These are phyloP conservation scores for Helicoverpa armigera DNA, from an alignment of 1,140 invertebrate genomes.

Conservation along the genomic window DNA sequence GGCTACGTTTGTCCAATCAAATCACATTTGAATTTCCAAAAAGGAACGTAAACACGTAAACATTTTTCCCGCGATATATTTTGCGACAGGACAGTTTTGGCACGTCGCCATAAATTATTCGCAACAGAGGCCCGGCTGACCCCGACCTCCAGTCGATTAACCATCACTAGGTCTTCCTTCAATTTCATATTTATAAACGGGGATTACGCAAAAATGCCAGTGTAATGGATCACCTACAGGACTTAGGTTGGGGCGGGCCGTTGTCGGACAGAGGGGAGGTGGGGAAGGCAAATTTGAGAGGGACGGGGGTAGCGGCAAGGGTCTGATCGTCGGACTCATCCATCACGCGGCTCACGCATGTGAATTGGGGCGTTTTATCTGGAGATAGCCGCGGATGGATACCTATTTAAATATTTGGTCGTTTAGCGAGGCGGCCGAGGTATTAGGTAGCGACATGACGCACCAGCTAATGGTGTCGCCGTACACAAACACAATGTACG, in stretches of 20 bases:
- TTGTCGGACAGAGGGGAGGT: conserved; percentile 66
- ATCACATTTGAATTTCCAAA: conserved; percentile 31
- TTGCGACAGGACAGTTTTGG: conserved; percentile 56
- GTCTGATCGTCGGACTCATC: conserved; percentile 85
- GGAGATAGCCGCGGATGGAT: conserved; percentile 81
- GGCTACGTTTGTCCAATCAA: conserved; percentile 49
- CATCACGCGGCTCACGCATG: conserved; percentile 85
- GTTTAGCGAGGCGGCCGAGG: conserved; percentile 66
- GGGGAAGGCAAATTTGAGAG: conserved; percentile 79
- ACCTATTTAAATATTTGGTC: conserved; percentile 85
- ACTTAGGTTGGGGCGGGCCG: conserved; percentile 73
- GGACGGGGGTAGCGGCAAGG: conserved; percentile 72
- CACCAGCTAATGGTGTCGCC: conserved; percentile 57
- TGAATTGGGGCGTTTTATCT: conserved; percentile 85
- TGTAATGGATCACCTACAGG: conserved; percentile 86
- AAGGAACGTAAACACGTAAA: conserved; percentile 39
- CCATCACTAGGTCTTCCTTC: conserved; percentile 84
- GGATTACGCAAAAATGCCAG: conserved; percentile 86
- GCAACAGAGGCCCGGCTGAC: conserved; percentile 71
- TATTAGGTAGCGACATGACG: conserved; percentile 53
- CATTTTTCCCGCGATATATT: conserved; percentile 57
- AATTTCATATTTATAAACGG: conserved; percentile 86
- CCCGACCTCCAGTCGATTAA: conserved; percentile 86
- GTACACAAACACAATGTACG: conserved; percentile 28
- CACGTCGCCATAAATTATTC: conserved; percentile 75